These are phyloP conservation scores for Numida meleagris DNA, from an alignment of 2,113 vertebrate species.

Conservation along the genomic window DNA sequence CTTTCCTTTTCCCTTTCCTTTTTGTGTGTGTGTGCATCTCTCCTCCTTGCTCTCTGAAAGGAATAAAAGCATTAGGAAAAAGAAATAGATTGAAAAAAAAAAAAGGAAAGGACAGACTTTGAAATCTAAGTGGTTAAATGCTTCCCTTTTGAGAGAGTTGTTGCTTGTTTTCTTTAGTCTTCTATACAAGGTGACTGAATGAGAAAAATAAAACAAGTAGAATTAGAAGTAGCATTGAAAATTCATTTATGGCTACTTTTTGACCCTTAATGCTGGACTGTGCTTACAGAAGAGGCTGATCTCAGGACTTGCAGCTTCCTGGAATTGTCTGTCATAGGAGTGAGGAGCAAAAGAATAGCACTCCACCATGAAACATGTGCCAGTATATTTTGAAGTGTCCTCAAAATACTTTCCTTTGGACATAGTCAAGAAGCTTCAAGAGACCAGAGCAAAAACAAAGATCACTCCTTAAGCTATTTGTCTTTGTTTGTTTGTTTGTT, in stretches of 20 bases:
- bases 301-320: slow-evolving; percentile 30
- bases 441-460: slow-evolving; percentile 12
- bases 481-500: background rate
- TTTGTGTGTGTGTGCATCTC: background rate
- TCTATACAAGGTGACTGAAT: background rate
- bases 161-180: background rate
- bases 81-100: background rate
- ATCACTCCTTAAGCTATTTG: background rate
- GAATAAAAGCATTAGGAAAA: background rate
- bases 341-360: slow-evolving; percentile 35
- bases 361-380: background rate
- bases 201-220: background rate
- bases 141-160: background rate
- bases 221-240: background rate
- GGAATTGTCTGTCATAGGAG: slow-evolving; percentile 30
- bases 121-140: background rate
- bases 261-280: background rate
- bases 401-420: slow-evolving; percentile 55
- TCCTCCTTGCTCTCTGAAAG: background rate
- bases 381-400: slow-evolving; percentile 32
- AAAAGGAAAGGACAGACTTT: background rate
- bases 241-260: background rate
- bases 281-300: slow-evolving; percentile 16
- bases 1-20: no score
- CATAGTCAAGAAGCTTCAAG: background rate